phyloP scores from a whole-genome alignment of 23 tunicate species.

The Aplidium turbinatum region DNA sequence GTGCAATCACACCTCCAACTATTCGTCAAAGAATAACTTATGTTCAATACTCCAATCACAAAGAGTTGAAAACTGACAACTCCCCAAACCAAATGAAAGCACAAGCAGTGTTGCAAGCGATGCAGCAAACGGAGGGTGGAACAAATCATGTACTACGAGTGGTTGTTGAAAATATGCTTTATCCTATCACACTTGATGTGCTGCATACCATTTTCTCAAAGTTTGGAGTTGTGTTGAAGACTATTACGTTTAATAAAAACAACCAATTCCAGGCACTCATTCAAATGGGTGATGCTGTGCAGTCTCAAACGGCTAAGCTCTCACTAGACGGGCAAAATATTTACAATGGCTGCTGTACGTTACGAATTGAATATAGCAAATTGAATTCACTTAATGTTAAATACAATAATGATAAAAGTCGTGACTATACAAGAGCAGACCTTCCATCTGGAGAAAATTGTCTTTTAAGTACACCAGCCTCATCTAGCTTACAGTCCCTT shows the following conservation, averaged over 20 bases:
- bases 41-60: constrained; percentile 93
- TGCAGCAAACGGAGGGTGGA: constrained; percentile 94
- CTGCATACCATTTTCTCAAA: constrained; percentile 79
- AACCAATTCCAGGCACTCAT: constrained; percentile 98
- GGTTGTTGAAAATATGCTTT: constrained; percentile 93
- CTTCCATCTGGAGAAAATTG: constrained; percentile 68
- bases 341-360: constrained; percentile 89
- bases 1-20: constrained; percentile 63
- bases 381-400: constrained; percentile 75
- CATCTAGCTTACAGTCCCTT: constrained; percentile 53
- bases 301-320: constrained; percentile 87
- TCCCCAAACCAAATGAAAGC: constrained; percentile 90
- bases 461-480: constrained; percentile 29
- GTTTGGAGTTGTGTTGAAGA: constrained; percentile 84
- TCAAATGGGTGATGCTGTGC: constrained; percentile 87
- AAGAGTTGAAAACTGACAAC: constrained; percentile 88
- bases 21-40: constrained; percentile 82
- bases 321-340: constrained; percentile 91
- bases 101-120: constrained; percentile 76
- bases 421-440: constrained; percentile 90
- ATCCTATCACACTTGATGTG: constrained; percentile 86
- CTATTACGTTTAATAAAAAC: constrained; percentile 91
- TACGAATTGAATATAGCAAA: constrained; percentile 92
- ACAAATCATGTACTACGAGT: constrained; percentile 90
- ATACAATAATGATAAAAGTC: constrained; percentile 91